These are phyloP conservation scores for Tarsius wallacei DNA, from an alignment of 2,797 vertebrate genomes.

Conservation along the genomic window DNA sequence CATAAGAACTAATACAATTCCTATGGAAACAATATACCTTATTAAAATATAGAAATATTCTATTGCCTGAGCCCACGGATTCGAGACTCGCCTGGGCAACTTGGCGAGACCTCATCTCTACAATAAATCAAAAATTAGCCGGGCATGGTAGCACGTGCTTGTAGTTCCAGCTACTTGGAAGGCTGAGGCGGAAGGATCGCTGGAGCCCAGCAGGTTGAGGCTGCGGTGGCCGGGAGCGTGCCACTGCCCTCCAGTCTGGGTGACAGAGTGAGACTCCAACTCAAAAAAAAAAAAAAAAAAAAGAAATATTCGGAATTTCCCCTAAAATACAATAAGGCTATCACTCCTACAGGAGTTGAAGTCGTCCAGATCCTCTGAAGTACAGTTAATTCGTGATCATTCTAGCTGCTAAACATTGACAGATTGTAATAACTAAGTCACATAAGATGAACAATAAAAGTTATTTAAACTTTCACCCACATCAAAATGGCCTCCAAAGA, in stretches of 20 bases:
- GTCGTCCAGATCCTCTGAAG: not conserved
- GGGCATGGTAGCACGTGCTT: too few relatives aligned
- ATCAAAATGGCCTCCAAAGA: slow-evolving; percentile 69
- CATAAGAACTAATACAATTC: slow-evolving; percentile 33
- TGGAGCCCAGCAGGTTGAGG: too few relatives aligned
- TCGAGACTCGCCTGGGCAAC: too few relatives aligned
- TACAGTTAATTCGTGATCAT: not conserved
- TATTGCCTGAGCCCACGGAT: too few relatives aligned
- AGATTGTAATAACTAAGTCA: not conserved
- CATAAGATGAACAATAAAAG: slow-evolving; percentile 25
- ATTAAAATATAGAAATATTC: slow-evolving; percentile 75
- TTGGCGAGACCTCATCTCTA: too few relatives aligned
- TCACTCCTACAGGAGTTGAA: not conserved
- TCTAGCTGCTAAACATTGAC: not conserved
- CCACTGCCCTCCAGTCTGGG: too few relatives aligned
- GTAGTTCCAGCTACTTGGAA: too few relatives aligned
- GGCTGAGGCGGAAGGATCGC: too few relatives aligned
- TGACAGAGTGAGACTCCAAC: too few relatives aligned
- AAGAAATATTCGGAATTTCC: slow-evolving; percentile 79
- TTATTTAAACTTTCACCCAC: slow-evolving; percentile 80
- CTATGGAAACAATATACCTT: slow-evolving; percentile 53
- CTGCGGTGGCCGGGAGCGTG: too few relatives aligned
- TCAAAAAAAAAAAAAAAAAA: too few relatives aligned
- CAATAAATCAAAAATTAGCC: too few relatives aligned
- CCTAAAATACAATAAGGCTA: slow-evolving; percentile 42